Evolutionary conservation across 2,888 invertebrate genomes (phyloP), one percentile per base, ranked within the genome.

Genomic region (Apodemia mormo): DNA sequence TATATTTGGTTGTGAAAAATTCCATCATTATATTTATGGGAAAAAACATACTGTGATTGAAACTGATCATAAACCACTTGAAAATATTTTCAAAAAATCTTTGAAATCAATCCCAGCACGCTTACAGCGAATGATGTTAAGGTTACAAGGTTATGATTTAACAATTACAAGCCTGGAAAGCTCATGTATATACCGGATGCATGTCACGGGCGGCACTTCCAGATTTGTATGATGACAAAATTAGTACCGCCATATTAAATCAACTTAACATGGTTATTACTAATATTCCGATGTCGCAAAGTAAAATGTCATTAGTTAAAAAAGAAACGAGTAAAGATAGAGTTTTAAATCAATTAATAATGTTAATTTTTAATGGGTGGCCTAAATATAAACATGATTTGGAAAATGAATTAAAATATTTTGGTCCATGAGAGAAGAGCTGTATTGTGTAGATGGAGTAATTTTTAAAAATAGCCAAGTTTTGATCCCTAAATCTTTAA

Each of bases 161-260:
- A 33, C 5, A 33, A 33, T 33, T 33, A 33, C 33, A 33, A 33
- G 49, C 73, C 73, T 2, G 72, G 72, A 7, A 71, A 70, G 37
- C 72, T 69, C 54, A 71, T 72, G 72, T 74, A 70, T n/a, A 66
- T 74, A 14, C 49, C 74, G 6, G 72, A 72, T 54, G 69, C 73
- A 10, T 75, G 54, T 75, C 73, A 22, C 71, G 73, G 3, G 71
- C 72, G 67, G 69, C 74, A 2, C 65, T 74, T 22, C 69, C 70
- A 12, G 66, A 68, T 54, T 45, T 68, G 64, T 71, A 70, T 30
- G 66, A 67, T 65, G 70, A 71, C 14, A 30, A 52, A 29, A 10
- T 66, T n/a, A 68, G 52, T 70, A 66, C 56, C 33, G 52, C 65
- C 49, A 71, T 69, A 30, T 30, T 67, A 54, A 33, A 33, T 33